phyloP scores from a whole-genome alignment of 2,113 vertebrate species.

The Pycnonotus jocosus region DNA sequence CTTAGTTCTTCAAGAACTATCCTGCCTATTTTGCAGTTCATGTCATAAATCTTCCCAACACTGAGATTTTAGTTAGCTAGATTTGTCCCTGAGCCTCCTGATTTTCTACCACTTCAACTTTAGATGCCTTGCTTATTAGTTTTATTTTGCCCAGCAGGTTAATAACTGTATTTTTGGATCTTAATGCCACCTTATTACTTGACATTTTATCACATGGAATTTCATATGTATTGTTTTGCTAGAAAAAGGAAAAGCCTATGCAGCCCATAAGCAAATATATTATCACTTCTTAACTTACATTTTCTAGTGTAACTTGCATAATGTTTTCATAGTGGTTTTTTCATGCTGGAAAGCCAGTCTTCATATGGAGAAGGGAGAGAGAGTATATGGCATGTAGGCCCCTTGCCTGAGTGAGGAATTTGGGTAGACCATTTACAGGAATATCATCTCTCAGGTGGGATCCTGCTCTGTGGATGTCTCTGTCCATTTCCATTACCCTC shows the following conservation, averaged over 20 bases:
- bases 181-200: background rate
- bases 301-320: background rate
- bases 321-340: background rate
- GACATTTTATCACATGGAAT: background rate
- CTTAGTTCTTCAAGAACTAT: background rate
- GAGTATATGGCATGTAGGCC: background rate
- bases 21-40: background rate
- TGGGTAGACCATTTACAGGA: background rate
- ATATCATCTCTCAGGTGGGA: background rate
- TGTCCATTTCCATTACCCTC: background rate
- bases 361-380: background rate
- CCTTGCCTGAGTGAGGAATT: background rate
- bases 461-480: background rate
- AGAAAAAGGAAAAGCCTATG: background rate
- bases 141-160: background rate
- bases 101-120: background rate
- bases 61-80: background rate
- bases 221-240: background rate
- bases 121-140: background rate
- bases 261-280: background rate
- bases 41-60: background rate
- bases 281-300: fast-evolving
- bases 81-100: background rate
- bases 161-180: background rate
- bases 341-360: background rate